Percentiles rank a stretch among this genome's conserved stretches.
These are phyloP conservation scores for Antennarius striatus DNA, from an alignment of 2,113 vertebrate species.

Conservation along the genomic window DNA sequence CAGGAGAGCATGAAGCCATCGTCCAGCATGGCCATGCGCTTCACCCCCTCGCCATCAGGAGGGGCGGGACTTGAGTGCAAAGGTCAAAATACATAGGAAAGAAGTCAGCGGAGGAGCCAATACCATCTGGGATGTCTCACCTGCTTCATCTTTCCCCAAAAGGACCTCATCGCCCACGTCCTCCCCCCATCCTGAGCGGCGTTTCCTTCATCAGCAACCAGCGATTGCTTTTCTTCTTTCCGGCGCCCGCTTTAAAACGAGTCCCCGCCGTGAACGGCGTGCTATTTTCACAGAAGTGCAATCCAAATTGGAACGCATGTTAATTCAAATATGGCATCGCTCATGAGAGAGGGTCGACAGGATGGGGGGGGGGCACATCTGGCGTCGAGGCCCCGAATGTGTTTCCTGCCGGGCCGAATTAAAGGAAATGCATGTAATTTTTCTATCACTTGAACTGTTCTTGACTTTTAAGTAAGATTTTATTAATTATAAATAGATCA, in stretches of 20 bases:
- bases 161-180: too few relatives aligned
- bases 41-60: not conserved
- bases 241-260: conserved; percentile 49
- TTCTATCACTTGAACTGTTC: not conserved
- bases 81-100: too few relatives aligned
- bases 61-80: too few relatives aligned
- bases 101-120: too few relatives aligned
- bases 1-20: conserved; percentile 67
- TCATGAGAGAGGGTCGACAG: conserved; percentile 26
- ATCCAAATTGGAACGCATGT: conserved; percentile 56
- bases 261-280: conserved; percentile 34
- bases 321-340: conserved; percentile 61
- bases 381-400: conserved; percentile 42
- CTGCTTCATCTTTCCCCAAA: too few relatives aligned
- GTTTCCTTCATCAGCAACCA: conserved; percentile 32
- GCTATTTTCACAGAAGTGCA: conserved; percentile 57
- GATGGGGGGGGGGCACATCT: conserved; percentile 31
- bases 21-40: conserved; percentile 15
- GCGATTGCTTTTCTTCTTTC: conserved; percentile 38
- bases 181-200: too few relatives aligned
- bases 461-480: too few relatives aligned
- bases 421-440: conserved; percentile 52
- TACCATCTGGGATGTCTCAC: too few relatives aligned
- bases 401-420: conserved; percentile 28
- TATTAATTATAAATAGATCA: too few relatives aligned